Percentiles rank a stretch among this genome's conserved stretches.
Conservation (phyloP, 2,888 invertebrate species). For the Brenthis daphne region DNA sequence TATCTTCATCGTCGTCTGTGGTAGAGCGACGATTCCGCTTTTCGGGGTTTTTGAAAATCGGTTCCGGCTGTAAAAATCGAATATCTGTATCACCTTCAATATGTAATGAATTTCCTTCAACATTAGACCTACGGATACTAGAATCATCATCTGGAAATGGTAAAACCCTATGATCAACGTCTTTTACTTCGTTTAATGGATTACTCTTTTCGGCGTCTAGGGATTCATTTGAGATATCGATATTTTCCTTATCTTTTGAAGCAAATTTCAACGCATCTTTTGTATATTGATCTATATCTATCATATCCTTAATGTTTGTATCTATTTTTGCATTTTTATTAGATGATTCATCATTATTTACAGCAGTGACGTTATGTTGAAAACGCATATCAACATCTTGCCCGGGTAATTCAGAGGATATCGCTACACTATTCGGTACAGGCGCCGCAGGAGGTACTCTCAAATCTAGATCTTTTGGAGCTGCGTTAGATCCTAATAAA, state of each 20-base stretch:
- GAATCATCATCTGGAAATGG: slow-evolving; percentile 66
- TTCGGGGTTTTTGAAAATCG: slow-evolving; percentile 72
- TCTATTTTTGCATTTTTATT: slow-evolving; percentile 51
- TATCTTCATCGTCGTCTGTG: slow-evolving; percentile 83
- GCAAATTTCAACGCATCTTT: slow-evolving; percentile 80
- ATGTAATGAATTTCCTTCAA: slow-evolving; percentile 49
- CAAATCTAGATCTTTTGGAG: slow-evolving; percentile 73
- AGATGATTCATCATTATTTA: slow-evolving; percentile 50
- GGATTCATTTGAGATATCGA: slow-evolving; percentile 68
- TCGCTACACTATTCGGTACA: slow-evolving; percentile 50
- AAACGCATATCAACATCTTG: slow-evolving; percentile 79
- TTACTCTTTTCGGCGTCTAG: slow-evolving; percentile 60
- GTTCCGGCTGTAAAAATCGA: slow-evolving; percentile 72
- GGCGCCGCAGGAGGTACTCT: slow-evolving; percentile 68
- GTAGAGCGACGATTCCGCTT: slow-evolving; percentile 75
- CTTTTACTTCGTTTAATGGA: slow-evolving; percentile 62
- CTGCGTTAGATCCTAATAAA: slow-evolving; percentile 51
- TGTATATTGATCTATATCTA: slow-evolving; percentile 80
- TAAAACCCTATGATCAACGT: slow-evolving; percentile 77
- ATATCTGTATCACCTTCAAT: slow-evolving; percentile 75
- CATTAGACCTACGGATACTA: slow-evolving; percentile 48
- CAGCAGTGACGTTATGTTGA: slow-evolving; percentile 53
- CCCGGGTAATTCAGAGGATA: slow-evolving; percentile 64
- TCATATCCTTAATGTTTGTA: slow-evolving; percentile 65
- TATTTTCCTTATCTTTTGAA: slow-evolving; percentile 75